Percentiles rank a stretch among this genome's conserved stretches.
These are phyloP conservation scores for Erpobdella octoculata DNA, from an alignment of 2,888 invertebrate species.

Conservation along the genomic window DNA sequence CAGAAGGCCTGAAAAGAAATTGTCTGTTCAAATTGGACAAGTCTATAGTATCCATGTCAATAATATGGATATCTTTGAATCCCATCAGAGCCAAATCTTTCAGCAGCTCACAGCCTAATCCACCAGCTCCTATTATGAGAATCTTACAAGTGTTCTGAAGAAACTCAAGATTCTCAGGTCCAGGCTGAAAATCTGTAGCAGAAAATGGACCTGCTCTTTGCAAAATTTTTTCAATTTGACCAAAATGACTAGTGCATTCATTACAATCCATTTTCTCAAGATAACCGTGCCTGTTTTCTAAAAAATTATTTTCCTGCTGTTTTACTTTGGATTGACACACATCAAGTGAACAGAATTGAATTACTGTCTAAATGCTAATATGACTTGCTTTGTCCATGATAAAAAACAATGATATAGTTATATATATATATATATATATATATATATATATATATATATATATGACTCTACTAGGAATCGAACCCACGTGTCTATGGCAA, in stretches of 20 bases:
- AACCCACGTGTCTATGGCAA: too few species aligned
- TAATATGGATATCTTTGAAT: slow-evolving; percentile 83
- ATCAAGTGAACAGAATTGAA: too few species aligned
- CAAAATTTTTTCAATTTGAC: slow-evolving; percentile 72
- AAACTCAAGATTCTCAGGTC: slow-evolving; percentile 73
- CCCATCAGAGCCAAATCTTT: slow-evolving; percentile 89
- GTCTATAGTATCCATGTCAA: slow-evolving; percentile 99
- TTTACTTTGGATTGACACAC: too few species aligned
- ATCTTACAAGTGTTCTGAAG: slow-evolving; percentile 77
- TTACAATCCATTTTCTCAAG: too few species aligned
- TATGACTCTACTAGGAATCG: too few species aligned
- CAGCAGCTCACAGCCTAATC: slow-evolving; percentile 90
- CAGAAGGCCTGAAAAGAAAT: slow-evolving; percentile 81
- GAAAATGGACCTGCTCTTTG: slow-evolving; percentile 87
- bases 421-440: too few species aligned
- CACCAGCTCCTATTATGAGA: slow-evolving; percentile 87
- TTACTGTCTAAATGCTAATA: too few species aligned
- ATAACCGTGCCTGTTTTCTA: too few species aligned
- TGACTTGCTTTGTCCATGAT: too few species aligned
- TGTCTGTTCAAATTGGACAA: slow-evolving; percentile 95
- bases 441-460: too few species aligned
- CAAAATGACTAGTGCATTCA: slow-evolving; percentile 60
- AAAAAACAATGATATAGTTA: too few species aligned
- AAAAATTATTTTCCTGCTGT: too few species aligned
- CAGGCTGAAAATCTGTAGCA: slow-evolving; percentile 81